Evolutionary conservation across 2,113 vertebrate species (phyloP).

Genomic region (Lepisosteus osseus): DNA sequence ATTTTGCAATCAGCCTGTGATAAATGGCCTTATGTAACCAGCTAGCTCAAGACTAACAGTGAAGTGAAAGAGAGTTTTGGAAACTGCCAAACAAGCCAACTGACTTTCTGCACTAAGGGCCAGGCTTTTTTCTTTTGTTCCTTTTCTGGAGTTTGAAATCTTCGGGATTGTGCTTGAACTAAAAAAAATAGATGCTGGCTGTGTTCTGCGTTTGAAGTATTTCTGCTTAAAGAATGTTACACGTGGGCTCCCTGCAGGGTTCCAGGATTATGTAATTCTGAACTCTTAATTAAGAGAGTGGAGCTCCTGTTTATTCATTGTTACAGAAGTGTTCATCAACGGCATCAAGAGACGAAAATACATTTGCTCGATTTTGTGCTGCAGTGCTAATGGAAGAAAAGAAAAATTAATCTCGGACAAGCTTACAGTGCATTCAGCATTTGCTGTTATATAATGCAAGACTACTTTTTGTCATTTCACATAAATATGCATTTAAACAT

Average conservation of each 20-base stretch:
- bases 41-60: neutral
- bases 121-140: neutral
- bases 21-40: constrained; percentile 20
- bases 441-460: constrained; percentile 11
- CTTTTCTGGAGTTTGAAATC: neutral
- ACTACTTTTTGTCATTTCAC: constrained; percentile 3
- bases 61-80: neutral
- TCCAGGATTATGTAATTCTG: neutral
- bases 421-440: neutral
- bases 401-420: neutral
- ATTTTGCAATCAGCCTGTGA: constrained; percentile 35
- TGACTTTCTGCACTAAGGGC: neutral
- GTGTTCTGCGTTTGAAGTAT: neutral
- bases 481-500: constrained; percentile 21
- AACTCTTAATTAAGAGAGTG: neutral
- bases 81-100: neutral
- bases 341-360: neutral
- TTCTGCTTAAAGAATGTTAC: neutral
- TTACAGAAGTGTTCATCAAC: neutral
- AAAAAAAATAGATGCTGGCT: neutral
- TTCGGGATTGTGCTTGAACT: too few species aligned
- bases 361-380: neutral
- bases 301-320: neutral
- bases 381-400: neutral
- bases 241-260: too few species aligned